Percentiles rank a stretch among this genome's conserved stretches.
Conservation (phyloP, 2,797 vertebrate genomes). For the Hemitrygon akajei region DNA sequence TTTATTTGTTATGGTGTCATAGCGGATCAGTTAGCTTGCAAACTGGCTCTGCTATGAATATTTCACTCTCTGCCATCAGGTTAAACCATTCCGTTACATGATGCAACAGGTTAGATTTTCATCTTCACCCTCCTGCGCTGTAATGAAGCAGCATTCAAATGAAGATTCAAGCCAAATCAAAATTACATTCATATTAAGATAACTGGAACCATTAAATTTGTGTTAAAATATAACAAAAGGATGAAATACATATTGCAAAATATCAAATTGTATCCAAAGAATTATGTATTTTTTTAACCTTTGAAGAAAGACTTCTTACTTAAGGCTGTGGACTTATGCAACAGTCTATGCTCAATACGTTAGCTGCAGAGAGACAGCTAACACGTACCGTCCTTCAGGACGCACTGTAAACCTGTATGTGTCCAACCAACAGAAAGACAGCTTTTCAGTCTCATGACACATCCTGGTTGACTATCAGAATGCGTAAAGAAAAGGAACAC, state of each 20-base stretch:
- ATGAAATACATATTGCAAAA: neutral
- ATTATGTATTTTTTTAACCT: neutral
- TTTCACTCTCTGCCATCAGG: neutral
- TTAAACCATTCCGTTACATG: neutral
- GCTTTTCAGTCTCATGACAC: neutral
- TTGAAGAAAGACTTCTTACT: neutral
- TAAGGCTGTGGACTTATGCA: neutral
- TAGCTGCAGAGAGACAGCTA: neutral
- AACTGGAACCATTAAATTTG: neutral
- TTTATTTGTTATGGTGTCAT: neutral
- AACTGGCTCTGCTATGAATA: neutral
- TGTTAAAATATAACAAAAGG: neutral
- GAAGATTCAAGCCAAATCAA: neutral
- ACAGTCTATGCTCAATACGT: neutral
- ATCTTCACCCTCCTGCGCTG: neutral
- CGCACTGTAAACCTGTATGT: neutral
- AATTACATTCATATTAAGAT: neutral
- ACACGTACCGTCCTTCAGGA: neutral
- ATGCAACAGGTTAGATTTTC: neutral
- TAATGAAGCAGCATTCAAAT: neutral
- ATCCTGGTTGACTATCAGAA: no score
- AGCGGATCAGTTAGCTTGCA: neutral
- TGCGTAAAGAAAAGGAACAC: no score
- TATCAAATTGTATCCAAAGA: neutral
- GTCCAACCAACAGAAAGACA: neutral